A percentile compares a stretch with the other conserved stretches of the same genome.
Conservation (phyloP, 2,888 invertebrate species). For the Dione juno region DNA sequence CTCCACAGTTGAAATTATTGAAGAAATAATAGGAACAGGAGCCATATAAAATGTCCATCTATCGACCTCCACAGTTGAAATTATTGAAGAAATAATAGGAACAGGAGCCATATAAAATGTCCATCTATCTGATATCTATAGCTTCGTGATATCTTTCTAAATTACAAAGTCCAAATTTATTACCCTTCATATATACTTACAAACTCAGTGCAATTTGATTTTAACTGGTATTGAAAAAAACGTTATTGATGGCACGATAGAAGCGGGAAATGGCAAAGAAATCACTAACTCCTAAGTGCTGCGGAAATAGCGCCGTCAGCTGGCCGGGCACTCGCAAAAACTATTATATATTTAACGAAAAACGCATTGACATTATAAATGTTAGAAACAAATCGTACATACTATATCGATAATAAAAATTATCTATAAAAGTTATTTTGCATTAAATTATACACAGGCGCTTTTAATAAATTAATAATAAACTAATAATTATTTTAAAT, state of each 20-base stretch:
- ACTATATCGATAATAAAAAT: neutral
- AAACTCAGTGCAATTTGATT: neutral
- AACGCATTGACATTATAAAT: neutral
- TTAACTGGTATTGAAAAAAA: slow-evolving; percentile 4
- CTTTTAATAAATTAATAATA: neutral
- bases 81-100: no score
- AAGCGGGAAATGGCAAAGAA: slow-evolving; percentile 16
- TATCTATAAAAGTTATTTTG: neutral
- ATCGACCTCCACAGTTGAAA: no score
- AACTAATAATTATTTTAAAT: no score
- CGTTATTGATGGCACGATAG: slow-evolving; percentile 15
- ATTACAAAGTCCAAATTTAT: neutral
- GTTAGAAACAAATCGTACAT: neutral
- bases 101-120: no score
- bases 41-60: no score
- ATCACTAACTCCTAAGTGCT: slow-evolving; percentile 13
- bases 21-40: no score
- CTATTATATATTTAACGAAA: neutral
- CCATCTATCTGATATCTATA: no score
- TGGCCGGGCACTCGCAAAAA: slow-evolving; percentile 2
- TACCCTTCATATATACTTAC: neutral
- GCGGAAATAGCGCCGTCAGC: slow-evolving; percentile 27
- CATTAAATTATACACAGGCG: neutral
- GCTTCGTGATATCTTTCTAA: no score
- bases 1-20: no score